A percentile compares a stretch with the other conserved stretches of the same genome.
phyloP scores from a whole-genome alignment of 2,888 invertebrate species.

The Hartigia nigra region DNA sequence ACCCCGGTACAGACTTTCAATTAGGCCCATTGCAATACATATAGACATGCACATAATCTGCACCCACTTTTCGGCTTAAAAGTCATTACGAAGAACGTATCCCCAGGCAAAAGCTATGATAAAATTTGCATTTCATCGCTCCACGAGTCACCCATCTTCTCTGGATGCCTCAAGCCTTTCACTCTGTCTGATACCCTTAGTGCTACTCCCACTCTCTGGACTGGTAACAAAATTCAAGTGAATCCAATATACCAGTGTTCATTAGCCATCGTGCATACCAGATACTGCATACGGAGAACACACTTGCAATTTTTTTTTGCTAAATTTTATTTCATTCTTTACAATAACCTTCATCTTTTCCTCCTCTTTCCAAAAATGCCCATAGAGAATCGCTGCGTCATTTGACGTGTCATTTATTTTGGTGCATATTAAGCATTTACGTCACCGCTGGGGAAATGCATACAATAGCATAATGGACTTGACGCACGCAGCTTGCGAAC shows the following conservation, averaged over 20 bases:
- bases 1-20: background rate
- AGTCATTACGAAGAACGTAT: background rate
- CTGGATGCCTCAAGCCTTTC: background rate
- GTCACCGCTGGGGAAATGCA: background rate
- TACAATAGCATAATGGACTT: background rate
- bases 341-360: background rate
- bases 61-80: background rate
- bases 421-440: background rate
- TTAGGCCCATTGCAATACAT: background rate
- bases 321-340: background rate
- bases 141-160: background rate
- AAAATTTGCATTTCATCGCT: background rate
- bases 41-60: background rate
- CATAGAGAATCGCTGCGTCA: background rate
- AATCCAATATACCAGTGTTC: background rate
- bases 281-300: background rate
- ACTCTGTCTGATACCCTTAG: background rate
- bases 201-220: background rate
- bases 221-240: background rate
- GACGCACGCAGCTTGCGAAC: background rate
- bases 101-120: constrained; percentile 4
- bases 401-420: background rate
- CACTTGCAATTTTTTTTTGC: background rate
- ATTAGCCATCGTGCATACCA: background rate
- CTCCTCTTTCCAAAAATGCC: background rate